These are phyloP conservation scores for Ramphastos sulfuratus DNA, from an alignment of 2,113 vertebrate genomes.

Conservation along the genomic window DNA sequence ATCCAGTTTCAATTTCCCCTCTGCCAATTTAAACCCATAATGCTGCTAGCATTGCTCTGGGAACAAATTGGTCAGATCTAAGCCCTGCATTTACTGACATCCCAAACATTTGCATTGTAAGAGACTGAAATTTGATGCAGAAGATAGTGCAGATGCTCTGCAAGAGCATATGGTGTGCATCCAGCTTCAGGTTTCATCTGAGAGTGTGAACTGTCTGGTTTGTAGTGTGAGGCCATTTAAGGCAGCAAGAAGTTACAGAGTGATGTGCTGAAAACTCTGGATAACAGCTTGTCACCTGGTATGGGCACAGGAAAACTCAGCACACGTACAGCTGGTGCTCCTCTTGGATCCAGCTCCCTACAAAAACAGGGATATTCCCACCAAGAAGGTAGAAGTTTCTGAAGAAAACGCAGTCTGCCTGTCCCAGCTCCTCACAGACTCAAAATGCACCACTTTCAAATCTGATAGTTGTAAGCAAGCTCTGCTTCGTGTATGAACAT, in stretches of 20 bases:
- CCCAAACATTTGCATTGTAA: not conserved
- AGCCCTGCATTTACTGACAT: not conserved
- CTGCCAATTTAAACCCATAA: no score
- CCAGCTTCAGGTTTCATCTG: not conserved
- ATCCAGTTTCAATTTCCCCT: no score
- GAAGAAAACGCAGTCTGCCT: not conserved
- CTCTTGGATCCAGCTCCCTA: not conserved
- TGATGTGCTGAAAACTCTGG: not conserved
- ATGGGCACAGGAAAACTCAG: not conserved
- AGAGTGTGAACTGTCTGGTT: not conserved
- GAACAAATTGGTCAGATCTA: not conserved
- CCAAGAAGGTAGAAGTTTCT: not conserved
- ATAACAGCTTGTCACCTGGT: not conserved
- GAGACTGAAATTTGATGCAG: not conserved
- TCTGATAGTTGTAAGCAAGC: not conserved
- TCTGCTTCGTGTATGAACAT: rapidly evolving
- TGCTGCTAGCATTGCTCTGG: not conserved
- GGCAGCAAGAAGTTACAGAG: not conserved
- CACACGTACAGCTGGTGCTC: not conserved
- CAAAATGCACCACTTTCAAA: not conserved
- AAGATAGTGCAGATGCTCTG: not conserved
- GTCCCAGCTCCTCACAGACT: not conserved
- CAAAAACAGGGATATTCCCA: not conserved
- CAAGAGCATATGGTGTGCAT: not conserved
- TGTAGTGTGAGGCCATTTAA: not conserved